phyloP scores from a whole-genome alignment of 2,797 vertebrate species.

The Chromobotia macracanthus region DNA sequence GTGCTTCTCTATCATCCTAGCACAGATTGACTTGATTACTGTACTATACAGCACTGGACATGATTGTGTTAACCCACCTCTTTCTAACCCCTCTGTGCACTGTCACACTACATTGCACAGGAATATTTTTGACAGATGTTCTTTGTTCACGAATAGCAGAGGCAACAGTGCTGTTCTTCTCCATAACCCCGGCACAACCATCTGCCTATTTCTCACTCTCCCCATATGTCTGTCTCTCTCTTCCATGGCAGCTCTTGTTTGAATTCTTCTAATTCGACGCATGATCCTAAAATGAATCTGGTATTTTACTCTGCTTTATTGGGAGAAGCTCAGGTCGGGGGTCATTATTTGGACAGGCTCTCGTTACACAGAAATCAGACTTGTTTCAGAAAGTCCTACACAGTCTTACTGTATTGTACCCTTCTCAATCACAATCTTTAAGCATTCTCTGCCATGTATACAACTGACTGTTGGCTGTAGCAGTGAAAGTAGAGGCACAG shows the following conservation, averaged over 20 bases:
- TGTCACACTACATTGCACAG: slow-evolving; percentile 62
- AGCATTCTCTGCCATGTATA: not conserved
- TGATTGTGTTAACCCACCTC: slow-evolving; percentile 52
- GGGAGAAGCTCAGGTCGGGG: slow-evolving; percentile 46
- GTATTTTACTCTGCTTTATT: slow-evolving; percentile 45
- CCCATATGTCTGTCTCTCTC: slow-evolving; percentile 4
- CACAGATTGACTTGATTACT: slow-evolving; percentile 60
- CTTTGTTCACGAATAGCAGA: slow-evolving; percentile 43
- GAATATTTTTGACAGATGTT: slow-evolving; percentile 69
- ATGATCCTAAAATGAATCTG: slow-evolving; percentile 40
- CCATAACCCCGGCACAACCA: slow-evolving; percentile 24
- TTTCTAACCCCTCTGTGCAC: slow-evolving; percentile 28
- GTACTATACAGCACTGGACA: slow-evolving; percentile 58
- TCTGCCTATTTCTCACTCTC: slow-evolving; percentile 5
- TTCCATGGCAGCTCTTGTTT: slow-evolving; percentile 45
- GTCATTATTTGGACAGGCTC: slow-evolving; percentile 54
- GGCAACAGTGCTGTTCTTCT: slow-evolving; percentile 24
- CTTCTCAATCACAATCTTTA: not conserved
- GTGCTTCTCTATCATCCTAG: slow-evolving; percentile 5
- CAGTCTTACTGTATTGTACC: not conserved
- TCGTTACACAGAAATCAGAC: slow-evolving; percentile 47
- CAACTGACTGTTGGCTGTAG: not conserved
- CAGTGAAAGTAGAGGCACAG: slow-evolving; percentile 11
- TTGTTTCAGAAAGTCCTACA: slow-evolving; percentile 27
- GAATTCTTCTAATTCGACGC: slow-evolving; percentile 45